Percentiles rank a stretch among this genome's conserved stretches.
Evolutionary conservation across 2,888 invertebrate genomes (phyloP).

Genomic region (Anorthoa munda): DNA sequence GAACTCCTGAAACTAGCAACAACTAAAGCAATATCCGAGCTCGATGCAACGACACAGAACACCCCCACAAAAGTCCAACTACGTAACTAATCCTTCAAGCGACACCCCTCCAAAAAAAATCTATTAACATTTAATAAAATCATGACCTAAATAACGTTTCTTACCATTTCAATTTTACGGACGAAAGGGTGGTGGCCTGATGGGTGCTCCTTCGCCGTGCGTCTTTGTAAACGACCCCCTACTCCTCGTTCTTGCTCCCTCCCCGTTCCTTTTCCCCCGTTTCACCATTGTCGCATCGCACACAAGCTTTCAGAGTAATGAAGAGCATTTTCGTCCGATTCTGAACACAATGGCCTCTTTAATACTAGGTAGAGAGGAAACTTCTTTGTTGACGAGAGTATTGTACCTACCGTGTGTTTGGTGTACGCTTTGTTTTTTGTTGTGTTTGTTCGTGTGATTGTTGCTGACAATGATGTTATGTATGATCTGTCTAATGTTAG

Average conservation of each 20-base stretch:
- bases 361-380: slow-evolving; percentile 90
- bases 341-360: slow-evolving; percentile 88
- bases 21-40: slow-evolving; percentile 47
- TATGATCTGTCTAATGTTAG: slow-evolving; percentile 72
- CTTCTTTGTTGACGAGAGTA: slow-evolving; percentile 85
- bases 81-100: slow-evolving; percentile 49
- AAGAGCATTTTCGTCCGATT: slow-evolving; percentile 92
- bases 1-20: slow-evolving; percentile 26
- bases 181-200: slow-evolving; percentile 88
- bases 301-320: slow-evolving; percentile 91
- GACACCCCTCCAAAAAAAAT: slow-evolving; percentile 74
- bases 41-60: slow-evolving; percentile 18
- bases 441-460: slow-evolving; percentile 87
- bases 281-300: slow-evolving; percentile 89
- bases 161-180: slow-evolving; percentile 91
- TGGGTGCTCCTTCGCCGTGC: slow-evolving; percentile 84
- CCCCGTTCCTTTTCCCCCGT: slow-evolving; percentile 70
- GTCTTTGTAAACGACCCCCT: slow-evolving; percentile 83
- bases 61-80: slow-evolving; percentile 47
- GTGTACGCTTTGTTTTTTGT: slow-evolving; percentile 79
- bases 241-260: slow-evolving; percentile 53
- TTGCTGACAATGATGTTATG: slow-evolving; percentile 79
- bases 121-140: slow-evolving; percentile 90
- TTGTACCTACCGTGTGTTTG: slow-evolving; percentile 86
- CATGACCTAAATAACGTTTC: slow-evolving; percentile 90